Conservation (phyloP, 2,113 vertebrate species). For the Triplophysa rosa region DNA sequence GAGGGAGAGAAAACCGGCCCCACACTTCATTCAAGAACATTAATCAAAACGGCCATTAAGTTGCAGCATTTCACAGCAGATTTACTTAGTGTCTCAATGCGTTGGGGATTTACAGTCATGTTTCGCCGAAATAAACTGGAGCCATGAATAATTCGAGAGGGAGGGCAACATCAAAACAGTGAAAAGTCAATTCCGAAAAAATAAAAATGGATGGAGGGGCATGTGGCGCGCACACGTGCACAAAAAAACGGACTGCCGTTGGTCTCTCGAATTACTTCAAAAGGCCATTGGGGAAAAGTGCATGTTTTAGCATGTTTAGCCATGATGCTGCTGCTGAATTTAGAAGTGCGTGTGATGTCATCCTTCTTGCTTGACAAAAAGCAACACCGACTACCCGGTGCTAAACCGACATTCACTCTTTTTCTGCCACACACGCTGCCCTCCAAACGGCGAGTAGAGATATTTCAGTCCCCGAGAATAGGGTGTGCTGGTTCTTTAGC, state of each 20-base stretch:
- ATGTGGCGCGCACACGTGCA: background rate
- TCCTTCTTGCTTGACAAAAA: conserved; percentile 18
- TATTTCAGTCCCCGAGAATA: conserved; percentile 39
- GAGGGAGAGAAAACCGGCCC: conserved; percentile 13
- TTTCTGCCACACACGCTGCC: conserved; percentile 61
- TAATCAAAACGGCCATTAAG: conserved; percentile 68
- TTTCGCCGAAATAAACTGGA: conserved; percentile 28
- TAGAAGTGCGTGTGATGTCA: conserved; percentile 9
- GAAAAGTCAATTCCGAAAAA: conserved; percentile 24
- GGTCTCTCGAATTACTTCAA: background rate
- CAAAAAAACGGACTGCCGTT: too few relatives aligned
- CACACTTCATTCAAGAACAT: conserved; percentile 48
- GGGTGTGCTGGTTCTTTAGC: conserved; percentile 18
- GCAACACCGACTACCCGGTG: background rate
- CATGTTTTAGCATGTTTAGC: conserved; percentile 8
- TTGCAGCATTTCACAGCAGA: conserved; percentile 52
- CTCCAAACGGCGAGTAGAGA: conserved; percentile 46
- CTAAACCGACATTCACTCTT: conserved; percentile 15
- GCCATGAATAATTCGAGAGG: conserved; percentile 27
- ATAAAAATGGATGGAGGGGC: background rate
- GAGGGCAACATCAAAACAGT: conserved; percentile 37
- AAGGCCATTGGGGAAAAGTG: background rate
- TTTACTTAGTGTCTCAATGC: conserved; percentile 46
- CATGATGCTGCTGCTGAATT: conserved; percentile 21
- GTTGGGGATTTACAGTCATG: conserved; percentile 32